phyloP scores from a whole-genome alignment of 2,888 invertebrate species.

The Tenthredo distinguenda region DNA sequence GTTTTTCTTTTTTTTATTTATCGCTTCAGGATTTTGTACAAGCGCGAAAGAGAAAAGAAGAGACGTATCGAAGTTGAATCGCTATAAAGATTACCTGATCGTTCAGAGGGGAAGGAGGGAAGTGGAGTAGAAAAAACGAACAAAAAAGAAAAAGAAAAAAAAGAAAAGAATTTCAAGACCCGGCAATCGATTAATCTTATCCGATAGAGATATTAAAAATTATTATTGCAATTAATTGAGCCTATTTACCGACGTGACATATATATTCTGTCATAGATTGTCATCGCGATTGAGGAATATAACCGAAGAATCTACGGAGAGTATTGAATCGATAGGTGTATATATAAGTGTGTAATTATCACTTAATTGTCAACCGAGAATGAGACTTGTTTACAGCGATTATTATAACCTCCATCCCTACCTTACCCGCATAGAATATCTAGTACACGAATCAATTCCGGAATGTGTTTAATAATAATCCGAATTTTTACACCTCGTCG shows the following conservation, averaged over 20 bases:
- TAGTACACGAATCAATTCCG: not conserved
- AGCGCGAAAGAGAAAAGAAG: not conserved
- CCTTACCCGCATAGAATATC: not conserved
- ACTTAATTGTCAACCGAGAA: not conserved
- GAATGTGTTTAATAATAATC: not conserved
- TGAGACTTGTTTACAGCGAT: not conserved
- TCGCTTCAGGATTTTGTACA: not conserved
- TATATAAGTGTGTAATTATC: not conserved
- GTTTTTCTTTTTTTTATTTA: not conserved
- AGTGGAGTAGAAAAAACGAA: not conserved
- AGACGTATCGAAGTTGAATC: not conserved
- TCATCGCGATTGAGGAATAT: not conserved
- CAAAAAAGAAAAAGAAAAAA: not conserved
- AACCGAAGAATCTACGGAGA: not conserved
- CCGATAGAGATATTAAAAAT: not conserved
- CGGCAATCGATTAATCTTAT: conserved; percentile 26
- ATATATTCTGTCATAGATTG: not conserved
- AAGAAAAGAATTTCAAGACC: not conserved
- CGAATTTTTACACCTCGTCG: not conserved
- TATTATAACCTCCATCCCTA: not conserved
- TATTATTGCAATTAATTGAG: not conserved
- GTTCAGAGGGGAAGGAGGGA: not conserved
- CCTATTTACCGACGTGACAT: not conserved
- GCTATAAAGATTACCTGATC: not conserved
- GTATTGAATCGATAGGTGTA: not conserved